Base-by-base conservation (phyloP, 2,797 vertebrate genomes). In the Anomalospiza imberbis region DNA sequence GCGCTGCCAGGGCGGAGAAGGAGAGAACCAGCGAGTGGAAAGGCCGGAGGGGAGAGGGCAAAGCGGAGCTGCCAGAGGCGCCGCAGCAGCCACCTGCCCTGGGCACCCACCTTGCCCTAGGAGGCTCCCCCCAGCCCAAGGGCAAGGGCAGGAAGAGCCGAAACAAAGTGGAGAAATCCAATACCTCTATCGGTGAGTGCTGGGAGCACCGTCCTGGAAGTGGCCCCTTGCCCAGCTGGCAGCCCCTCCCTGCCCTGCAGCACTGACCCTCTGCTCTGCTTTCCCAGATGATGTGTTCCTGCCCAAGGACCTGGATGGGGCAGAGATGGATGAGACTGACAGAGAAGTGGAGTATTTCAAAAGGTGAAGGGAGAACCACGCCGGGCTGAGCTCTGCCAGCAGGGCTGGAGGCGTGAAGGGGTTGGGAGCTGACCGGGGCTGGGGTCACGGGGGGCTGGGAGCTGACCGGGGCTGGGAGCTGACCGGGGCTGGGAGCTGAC, bases 311-410 rank as follows among this genome's bases (percentile, higher is more conserved):
- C 95, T 98, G 90, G 99, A 99, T 24, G 98, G 98, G 85, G 98
- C 97, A 48, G 99, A 99, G 97, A 99, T 99, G 99, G 99, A 99
- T 44, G 99, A 99, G 97, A 99, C 99, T 29, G 99, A 99, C 97
- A 98, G 99, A 65, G 99, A 99, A 97, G 99, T 99, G 96, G 99
- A 99, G 92, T 99, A 99, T 97, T 99, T 99, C 95, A 99, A 99
- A 98, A 99, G 99, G 99, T 99, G 92, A 97, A 89, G 18, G 24
- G 17, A 8, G 18, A 32, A 6, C 36, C 17, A 2, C 0, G 4
- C 3, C 1, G 6, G 9, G 0, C 7, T 1, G 31, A 63, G 16
- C 57, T 45, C 34, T 34, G 12, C 16, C 21, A 8, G 14, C 2
- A 1, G n/a, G 29, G 12, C 36, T 71, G n/a, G n/a, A 47, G 34